These are phyloP conservation scores for Taxidea taxus DNA, from an alignment of 2,113 vertebrate genomes.

Conservation along the genomic window DNA sequence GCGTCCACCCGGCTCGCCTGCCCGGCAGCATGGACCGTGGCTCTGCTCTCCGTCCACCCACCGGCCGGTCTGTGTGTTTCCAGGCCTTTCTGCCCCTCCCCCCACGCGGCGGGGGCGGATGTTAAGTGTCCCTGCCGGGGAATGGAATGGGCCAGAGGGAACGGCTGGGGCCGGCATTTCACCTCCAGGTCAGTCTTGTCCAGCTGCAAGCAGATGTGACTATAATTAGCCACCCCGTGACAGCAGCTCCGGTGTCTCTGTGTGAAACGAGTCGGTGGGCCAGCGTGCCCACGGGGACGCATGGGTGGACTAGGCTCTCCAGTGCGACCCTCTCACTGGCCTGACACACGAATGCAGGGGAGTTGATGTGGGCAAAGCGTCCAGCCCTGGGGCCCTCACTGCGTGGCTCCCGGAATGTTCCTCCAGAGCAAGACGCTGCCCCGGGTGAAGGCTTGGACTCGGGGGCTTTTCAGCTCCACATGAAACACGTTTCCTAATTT, in stretches of 20 bases:
- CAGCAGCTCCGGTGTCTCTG: background rate
- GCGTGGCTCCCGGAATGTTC: background rate
- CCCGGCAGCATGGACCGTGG: background rate
- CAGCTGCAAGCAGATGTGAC: conserved; percentile 52
- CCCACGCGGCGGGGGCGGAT: conserved; percentile 1
- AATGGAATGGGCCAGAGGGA: conserved; percentile 29
- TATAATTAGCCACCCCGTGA: conserved; percentile 51
- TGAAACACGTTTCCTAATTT: background rate
- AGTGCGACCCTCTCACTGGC: conserved; percentile 28
- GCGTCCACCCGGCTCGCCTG: background rate
- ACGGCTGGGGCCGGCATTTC: background rate
- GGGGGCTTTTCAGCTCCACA: background rate
- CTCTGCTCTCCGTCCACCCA: background rate
- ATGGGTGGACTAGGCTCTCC: background rate
- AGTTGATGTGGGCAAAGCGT: too few species aligned
- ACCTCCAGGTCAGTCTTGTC: conserved; percentile 43
- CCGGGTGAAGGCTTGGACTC: background rate
- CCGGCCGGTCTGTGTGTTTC: background rate
- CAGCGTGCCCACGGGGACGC: background rate
- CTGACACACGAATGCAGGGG: background rate
- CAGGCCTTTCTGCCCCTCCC: background rate
- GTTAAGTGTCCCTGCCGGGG: background rate
- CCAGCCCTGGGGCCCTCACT: background rate
- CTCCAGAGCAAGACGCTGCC: background rate
- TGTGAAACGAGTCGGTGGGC: conserved; percentile 17